Evolutionary conservation across 2,113 vertebrate genomes (phyloP).

Genomic region (Chrysochloris asiatica): DNA sequence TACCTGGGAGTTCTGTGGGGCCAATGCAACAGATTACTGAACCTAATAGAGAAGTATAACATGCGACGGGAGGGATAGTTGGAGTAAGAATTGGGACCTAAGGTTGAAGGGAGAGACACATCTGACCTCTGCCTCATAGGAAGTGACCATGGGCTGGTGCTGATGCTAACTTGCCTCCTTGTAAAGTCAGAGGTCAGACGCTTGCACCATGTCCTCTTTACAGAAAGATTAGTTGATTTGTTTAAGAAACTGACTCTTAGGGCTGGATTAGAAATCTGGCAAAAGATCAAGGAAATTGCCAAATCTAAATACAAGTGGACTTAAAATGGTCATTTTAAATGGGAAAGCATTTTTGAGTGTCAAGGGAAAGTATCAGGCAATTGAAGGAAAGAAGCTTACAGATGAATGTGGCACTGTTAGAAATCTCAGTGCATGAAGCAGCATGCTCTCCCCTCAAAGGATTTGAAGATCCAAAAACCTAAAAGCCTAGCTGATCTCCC

Average conservation of each 20-base stretch:
- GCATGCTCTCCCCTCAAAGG: not conserved
- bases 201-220: too few species aligned
- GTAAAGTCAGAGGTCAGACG: too few species aligned
- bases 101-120: not conserved
- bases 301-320: constrained; percentile 25
- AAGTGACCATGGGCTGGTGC: too few species aligned
- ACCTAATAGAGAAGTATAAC: too few species aligned
- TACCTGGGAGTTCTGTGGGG: too few species aligned
- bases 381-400: not conserved
- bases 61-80: too few species aligned
- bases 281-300: not conserved
- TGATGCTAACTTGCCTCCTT: too few species aligned
- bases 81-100: too few species aligned
- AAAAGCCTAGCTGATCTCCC: not conserved
- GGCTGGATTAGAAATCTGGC: not conserved
- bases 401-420: not conserved
- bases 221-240: too few species aligned
- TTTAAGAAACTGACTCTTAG: not conserved
- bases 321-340: constrained; percentile 24
- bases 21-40: too few species aligned
- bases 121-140: too few species aligned
- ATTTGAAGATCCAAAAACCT: not conserved
- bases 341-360: not conserved
- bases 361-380: not conserved
- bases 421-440: not conserved